phyloP scores from a whole-genome alignment of 2,888 invertebrate genomes.

The Diarsia mendica region DNA sequence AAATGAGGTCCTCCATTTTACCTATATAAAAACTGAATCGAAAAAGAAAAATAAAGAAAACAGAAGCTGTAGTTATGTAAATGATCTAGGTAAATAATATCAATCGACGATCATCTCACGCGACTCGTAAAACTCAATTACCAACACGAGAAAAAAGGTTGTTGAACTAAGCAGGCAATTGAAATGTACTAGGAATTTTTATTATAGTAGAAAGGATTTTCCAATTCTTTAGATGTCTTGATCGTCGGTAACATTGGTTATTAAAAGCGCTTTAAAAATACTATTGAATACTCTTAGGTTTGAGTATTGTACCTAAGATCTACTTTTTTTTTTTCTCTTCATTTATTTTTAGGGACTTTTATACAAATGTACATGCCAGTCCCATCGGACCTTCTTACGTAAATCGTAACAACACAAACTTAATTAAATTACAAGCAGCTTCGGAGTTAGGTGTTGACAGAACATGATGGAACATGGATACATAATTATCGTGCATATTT shows the following conservation, averaged over 20 bases:
- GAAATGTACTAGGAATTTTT: background rate
- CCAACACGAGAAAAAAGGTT: slow-evolving; percentile 37
- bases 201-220: background rate
- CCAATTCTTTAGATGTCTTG: background rate
- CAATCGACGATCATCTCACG: slow-evolving; percentile 26
- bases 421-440: too few species aligned
- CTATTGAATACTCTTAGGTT: background rate
- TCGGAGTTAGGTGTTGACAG: too few species aligned
- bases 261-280: background rate
- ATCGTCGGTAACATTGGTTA: background rate
- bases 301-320: background rate
- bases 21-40: background rate
- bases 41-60: background rate
- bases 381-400: too few species aligned
- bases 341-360: too few species aligned
- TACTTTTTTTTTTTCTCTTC: too few species aligned
- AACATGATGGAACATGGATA: too few species aligned
- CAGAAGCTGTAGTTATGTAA: background rate
- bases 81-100: slow-evolving; percentile 22
- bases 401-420: too few species aligned
- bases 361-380: too few species aligned
- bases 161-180: slow-evolving; percentile 3
- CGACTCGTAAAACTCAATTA: slow-evolving; percentile 22
- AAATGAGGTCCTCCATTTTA: background rate
- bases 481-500: too few species aligned